phyloP scores from a whole-genome alignment of 2,888 invertebrate genomes.

The Phortica okadai region DNA sequence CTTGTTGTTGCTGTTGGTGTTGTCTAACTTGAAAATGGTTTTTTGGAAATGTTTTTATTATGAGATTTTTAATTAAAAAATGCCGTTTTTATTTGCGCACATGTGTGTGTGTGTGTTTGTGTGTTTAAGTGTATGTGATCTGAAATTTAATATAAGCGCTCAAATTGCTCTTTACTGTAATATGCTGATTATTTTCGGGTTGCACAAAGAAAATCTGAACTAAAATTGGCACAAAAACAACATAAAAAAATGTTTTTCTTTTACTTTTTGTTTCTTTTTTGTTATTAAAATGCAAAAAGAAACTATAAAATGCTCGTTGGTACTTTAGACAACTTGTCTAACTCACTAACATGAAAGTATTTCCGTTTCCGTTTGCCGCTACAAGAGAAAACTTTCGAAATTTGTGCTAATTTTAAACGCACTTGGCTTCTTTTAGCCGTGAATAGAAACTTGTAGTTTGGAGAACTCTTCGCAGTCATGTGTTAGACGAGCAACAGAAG shows the following conservation, averaged over 20 bases:
- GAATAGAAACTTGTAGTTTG: background rate
- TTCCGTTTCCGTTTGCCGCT: constrained; percentile 58
- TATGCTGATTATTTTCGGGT: constrained; percentile 1
- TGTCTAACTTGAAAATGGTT: constrained; percentile 11
- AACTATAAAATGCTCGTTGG: constrained; percentile 22
- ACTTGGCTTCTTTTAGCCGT: constrained; percentile 33
- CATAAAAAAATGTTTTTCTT: background rate
- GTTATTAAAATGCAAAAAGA: background rate
- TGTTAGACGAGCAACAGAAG: no score
- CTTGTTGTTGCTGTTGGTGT: constrained; percentile 37
- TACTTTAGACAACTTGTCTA: background rate
- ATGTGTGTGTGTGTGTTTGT: constrained; percentile 4
- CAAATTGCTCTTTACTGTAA: constrained; percentile 11
- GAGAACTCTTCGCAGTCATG: no score
- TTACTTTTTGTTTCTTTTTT: background rate
- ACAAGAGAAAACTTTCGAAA: constrained; percentile 66
- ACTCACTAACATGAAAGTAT: constrained; percentile 44
- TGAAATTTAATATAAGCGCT: constrained; percentile 33
- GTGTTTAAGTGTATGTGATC: background rate
- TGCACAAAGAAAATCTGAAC: background rate
- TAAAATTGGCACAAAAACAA: background rate
- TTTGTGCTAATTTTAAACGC: constrained; percentile 49
- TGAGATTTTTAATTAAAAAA: constrained; percentile 24
- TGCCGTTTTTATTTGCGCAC: constrained; percentile 22
- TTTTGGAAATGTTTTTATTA: constrained; percentile 15